These are phyloP conservation scores for Hydriomena furcata DNA, from an alignment of 2,888 invertebrate genomes.

Conservation along the genomic window DNA sequence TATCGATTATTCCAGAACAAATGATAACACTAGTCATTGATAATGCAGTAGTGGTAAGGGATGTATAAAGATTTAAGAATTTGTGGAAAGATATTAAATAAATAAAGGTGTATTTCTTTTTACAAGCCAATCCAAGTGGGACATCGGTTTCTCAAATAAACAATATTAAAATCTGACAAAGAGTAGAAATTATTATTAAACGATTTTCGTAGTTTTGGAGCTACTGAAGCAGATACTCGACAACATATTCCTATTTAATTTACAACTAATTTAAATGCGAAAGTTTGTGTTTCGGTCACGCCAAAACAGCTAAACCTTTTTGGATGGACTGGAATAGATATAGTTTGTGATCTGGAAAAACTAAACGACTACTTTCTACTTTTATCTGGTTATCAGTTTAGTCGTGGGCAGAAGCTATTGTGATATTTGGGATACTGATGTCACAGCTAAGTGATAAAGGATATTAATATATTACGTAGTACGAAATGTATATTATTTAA, in stretches of 20 bases:
- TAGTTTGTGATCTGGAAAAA: too few species aligned
- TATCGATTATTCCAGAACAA: slow-evolving; percentile 52
- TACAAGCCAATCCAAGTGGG: background rate
- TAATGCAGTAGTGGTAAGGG: slow-evolving; percentile 38
- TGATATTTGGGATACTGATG: slow-evolving; percentile 1
- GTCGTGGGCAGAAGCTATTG: too few species aligned
- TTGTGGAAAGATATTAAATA: slow-evolving; percentile 3
- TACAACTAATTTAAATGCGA: too few species aligned
- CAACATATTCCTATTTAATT: background rate
- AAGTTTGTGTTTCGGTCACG: too few species aligned
- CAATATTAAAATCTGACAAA: too few species aligned
- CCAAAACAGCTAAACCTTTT: too few species aligned
- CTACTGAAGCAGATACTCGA: too few species aligned
- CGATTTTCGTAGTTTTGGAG: too few species aligned
- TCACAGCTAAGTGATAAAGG: slow-evolving; percentile 23
- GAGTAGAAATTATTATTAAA: too few species aligned
- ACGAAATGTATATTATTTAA: slow-evolving; percentile 34
- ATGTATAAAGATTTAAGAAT: slow-evolving; percentile 1
- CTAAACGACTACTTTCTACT: too few species aligned
- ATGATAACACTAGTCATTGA: slow-evolving; percentile 64
- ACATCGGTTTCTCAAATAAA: background rate
- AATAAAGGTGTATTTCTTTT: background rate
- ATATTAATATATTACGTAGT: slow-evolving; percentile 25
- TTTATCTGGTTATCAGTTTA: too few species aligned
- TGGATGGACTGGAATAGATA: too few species aligned